Evolutionary conservation across 2,113 vertebrate species (phyloP).

Genomic region (Epinephelus fuscoguttatus): DNA sequence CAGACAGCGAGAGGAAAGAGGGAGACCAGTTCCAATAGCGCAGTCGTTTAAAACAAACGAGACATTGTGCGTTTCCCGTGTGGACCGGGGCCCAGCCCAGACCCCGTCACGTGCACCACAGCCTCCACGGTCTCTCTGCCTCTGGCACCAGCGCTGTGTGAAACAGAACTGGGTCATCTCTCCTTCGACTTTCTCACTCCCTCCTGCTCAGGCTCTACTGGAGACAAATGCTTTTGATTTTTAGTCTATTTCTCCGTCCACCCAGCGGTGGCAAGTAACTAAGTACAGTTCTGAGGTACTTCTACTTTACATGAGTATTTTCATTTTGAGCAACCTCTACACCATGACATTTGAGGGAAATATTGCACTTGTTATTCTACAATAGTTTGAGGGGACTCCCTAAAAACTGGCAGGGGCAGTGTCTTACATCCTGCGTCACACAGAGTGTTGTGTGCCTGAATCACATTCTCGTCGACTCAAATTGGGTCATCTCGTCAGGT

Average conservation of each 20-base stretch:
- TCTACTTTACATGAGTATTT: not conserved
- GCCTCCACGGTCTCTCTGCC: slow-evolving; percentile 70
- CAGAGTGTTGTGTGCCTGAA: too few relatives aligned
- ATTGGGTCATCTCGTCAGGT: too few relatives aligned
- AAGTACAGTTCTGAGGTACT: slow-evolving; percentile 4
- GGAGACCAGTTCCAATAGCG: slow-evolving; percentile 70
- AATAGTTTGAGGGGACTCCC: not conserved
- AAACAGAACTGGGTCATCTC: slow-evolving; percentile 84
- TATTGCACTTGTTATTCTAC: not conserved
- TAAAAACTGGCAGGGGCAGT: too few relatives aligned
- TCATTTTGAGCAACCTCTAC: not conserved
- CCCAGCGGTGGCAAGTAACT: slow-evolving; percentile 24
- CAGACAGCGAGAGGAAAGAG: slow-evolving; percentile 78
- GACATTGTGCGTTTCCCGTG: slow-evolving; percentile 82
- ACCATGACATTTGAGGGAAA: not conserved
- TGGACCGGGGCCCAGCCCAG: slow-evolving; percentile 77
- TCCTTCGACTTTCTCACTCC: slow-evolving; percentile 58
- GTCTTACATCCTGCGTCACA: too few relatives aligned
- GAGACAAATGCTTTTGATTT: slow-evolving; percentile 64
- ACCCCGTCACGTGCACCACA: slow-evolving; percentile 77
- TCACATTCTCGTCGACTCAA: too few relatives aligned
- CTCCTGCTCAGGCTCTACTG: slow-evolving; percentile 58
- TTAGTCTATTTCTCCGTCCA: slow-evolving; percentile 43
- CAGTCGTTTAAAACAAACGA: slow-evolving; percentile 83
- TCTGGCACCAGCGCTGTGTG: slow-evolving; percentile 75